A percentile compares a stretch with the other conserved stretches of the same genome.
Evolutionary conservation across 2,797 vertebrate species (phyloP).

Genomic region (Agapornis canus): DNA sequence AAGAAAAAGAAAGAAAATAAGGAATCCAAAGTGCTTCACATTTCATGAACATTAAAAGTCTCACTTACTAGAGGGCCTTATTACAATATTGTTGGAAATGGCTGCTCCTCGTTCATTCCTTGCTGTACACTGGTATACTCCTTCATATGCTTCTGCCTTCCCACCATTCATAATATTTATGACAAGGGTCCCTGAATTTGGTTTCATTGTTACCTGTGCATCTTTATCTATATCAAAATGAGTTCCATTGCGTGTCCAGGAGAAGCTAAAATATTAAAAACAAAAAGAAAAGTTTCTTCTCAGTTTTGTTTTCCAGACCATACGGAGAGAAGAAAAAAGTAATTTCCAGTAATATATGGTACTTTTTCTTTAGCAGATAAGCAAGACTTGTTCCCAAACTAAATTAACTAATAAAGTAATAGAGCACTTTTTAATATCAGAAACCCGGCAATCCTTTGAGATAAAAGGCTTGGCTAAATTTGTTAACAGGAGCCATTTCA

Average conservation of each 20-base stretch:
- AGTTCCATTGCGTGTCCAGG: slow-evolving; percentile 94
- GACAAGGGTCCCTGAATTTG: slow-evolving; percentile 88
- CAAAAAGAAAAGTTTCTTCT: neutral
- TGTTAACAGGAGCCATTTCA: neutral
- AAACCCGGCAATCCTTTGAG: neutral
- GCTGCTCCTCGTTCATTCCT: slow-evolving; percentile 92
- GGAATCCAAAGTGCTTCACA: neutral
- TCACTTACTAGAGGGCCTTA: slow-evolving; percentile 91
- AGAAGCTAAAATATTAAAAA: slow-evolving; percentile 83
- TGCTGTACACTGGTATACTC: slow-evolving; percentile 92
- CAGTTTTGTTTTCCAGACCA: neutral
- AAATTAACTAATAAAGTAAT: neutral
- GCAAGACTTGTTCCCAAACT: neutral
- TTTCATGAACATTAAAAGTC: neutral
- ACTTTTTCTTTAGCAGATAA: neutral
- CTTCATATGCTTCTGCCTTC: slow-evolving; percentile 90
- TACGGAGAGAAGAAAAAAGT: neutral
- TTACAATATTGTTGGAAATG: slow-evolving; percentile 90
- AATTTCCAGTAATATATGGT: neutral
- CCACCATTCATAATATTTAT: slow-evolving; percentile 91
- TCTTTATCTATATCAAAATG: slow-evolving; percentile 93
- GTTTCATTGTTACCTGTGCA: slow-evolving; percentile 85
- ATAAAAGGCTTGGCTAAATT: neutral
- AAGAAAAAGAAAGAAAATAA: neutral
- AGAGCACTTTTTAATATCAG: neutral